Evolutionary conservation across 1,140 invertebrate genomes (phyloP).

Genomic region (Caerostris darwini): DNA sequence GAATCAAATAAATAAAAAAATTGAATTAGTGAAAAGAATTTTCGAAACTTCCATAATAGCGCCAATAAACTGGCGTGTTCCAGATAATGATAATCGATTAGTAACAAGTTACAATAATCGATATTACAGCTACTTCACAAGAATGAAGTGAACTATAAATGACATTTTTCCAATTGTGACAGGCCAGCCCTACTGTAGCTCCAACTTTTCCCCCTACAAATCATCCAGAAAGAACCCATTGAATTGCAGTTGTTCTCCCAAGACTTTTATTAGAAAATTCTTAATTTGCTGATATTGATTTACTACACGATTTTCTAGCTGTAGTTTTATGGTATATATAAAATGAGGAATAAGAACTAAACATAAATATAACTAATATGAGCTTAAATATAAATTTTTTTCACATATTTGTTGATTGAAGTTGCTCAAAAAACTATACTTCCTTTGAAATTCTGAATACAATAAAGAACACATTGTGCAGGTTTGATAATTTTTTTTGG

Average conservation of each 20-base stretch:
- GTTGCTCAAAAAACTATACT: too few relatives aligned
- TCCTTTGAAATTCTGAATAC: too few relatives aligned
- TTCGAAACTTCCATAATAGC: slow-evolving; percentile 48
- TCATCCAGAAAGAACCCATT: slow-evolving; percentile 33
- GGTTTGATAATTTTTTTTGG: too few relatives aligned
- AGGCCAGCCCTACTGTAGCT: neutral
- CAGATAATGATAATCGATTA: slow-evolving; percentile 75
- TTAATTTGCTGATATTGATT: neutral
- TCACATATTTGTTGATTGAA: too few relatives aligned
- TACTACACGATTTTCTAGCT: neutral
- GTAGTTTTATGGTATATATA: too few relatives aligned
- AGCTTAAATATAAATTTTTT: too few relatives aligned
- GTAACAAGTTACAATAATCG: slow-evolving; percentile 73
- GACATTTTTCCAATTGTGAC: slow-evolving; percentile 69
- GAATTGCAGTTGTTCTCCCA: neutral
- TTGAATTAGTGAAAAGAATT: slow-evolving; percentile 45
- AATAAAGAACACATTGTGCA: too few relatives aligned
- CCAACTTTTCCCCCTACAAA: neutral
- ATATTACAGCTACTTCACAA: slow-evolving; percentile 64
- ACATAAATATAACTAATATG: too few relatives aligned
- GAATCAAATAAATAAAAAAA: slow-evolving; percentile 45
- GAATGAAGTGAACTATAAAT: slow-evolving; percentile 63
- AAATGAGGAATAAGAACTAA: too few relatives aligned
- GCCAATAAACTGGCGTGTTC: slow-evolving; percentile 73
- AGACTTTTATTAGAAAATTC: slow-evolving; percentile 7